These are phyloP conservation scores for Phlogophora meticulosa DNA, from an alignment of 2,888 invertebrate genomes.

Conservation along the genomic window DNA sequence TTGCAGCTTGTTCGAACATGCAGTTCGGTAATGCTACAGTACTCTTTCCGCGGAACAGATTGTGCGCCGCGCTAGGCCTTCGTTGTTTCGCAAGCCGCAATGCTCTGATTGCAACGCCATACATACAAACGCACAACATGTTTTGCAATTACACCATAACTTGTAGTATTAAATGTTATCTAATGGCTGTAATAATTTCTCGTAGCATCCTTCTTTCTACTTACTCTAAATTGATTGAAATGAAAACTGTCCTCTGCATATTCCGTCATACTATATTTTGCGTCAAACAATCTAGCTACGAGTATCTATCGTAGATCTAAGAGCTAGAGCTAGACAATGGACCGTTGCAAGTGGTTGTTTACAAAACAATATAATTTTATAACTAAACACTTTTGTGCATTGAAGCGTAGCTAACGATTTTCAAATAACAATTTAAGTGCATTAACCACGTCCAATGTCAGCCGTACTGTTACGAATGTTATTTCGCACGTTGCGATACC, in stretches of 20 bases:
- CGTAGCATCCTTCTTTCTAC: conserved; percentile 22
- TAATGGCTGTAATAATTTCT: conserved; percentile 52
- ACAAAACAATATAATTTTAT: conserved; percentile 37
- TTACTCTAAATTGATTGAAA: neutral
- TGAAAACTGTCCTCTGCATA: neutral
- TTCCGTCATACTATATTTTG: neutral
- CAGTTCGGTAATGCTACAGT: conserved; percentile 73
- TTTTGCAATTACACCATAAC: conserved; percentile 81
- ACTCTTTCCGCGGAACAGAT: conserved; percentile 84
- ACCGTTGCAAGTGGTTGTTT: conserved; percentile 17
- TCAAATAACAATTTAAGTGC: conserved; percentile 67
- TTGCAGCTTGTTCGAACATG: conserved; percentile 45
- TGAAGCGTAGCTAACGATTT: conserved; percentile 61
- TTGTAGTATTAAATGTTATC: conserved; percentile 61
- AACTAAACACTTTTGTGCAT: conserved; percentile 44
- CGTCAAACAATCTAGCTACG: neutral
- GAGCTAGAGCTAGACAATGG: neutral
- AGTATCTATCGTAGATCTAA: no score
- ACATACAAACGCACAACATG: conserved; percentile 73
- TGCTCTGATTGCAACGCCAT: conserved; percentile 89
- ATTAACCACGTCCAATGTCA: conserved; percentile 76
- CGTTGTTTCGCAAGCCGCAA: conserved; percentile 87
- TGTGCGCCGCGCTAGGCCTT: conserved; percentile 79
- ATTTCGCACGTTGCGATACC: conserved; percentile 75
- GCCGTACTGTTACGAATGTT: conserved; percentile 70